Evolutionary conservation across 2,888 invertebrate species (phyloP).

Genomic region (Halictus quadricinctus): DNA sequence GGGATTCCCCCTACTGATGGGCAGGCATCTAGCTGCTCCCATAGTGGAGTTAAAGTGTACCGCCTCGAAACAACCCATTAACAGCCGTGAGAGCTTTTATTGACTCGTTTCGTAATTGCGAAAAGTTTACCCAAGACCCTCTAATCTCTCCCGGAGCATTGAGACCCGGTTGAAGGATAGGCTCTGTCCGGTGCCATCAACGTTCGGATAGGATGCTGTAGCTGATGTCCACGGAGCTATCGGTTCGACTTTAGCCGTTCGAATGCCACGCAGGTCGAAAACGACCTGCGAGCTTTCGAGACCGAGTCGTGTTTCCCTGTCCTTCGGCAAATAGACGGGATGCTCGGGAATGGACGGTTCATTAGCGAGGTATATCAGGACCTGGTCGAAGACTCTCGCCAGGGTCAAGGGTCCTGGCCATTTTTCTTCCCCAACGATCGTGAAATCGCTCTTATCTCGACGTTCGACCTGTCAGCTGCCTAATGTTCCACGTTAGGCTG

Average conservation of each 20-base stretch:
- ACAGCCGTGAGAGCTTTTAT: constrained; percentile 44
- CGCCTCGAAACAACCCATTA: constrained; percentile 44
- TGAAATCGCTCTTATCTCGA: constrained; percentile 35
- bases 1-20: constrained; percentile 26
- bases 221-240: constrained; percentile 46
- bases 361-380: constrained; percentile 77
- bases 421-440: constrained; percentile 64
- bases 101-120: constrained; percentile 48
- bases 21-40: constrained; percentile 3
- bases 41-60: constrained; percentile 36
- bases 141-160: constrained; percentile 28
- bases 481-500: background rate
- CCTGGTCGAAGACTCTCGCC: constrained; percentile 74
- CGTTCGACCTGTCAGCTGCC: background rate
- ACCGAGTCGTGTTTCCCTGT: constrained; percentile 64
- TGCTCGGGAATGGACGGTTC: constrained; percentile 70
- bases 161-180: constrained; percentile 25
- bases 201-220: background rate
- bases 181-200: background rate
- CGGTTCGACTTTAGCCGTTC: constrained; percentile 48
- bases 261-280: constrained; percentile 50
- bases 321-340: constrained; percentile 70
- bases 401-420: constrained; percentile 73
- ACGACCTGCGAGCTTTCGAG: constrained; percentile 42
- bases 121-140: constrained; percentile 38